Evolutionary conservation across 2,113 vertebrate species (phyloP).

Genomic region (Lathamus discolor): DNA sequence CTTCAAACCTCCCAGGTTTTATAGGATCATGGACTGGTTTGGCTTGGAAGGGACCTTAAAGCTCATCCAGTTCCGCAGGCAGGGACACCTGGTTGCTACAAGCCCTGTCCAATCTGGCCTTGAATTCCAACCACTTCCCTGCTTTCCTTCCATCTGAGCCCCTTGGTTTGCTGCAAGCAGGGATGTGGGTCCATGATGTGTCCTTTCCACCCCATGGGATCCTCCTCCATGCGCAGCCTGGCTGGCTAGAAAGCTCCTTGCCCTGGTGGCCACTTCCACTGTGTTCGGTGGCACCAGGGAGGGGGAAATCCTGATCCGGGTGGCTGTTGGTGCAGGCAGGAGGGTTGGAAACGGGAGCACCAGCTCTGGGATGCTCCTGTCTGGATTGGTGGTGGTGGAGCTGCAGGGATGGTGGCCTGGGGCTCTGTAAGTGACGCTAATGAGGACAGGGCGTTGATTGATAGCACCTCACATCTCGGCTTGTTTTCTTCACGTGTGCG

Average conservation of each 20-base stretch:
- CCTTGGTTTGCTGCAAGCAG: rapidly evolving
- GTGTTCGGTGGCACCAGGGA: rapidly evolving
- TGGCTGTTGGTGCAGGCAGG: background rate
- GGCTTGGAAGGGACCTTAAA: background rate
- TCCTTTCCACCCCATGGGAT: rapidly evolving
- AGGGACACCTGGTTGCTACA: background rate
- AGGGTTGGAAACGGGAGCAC: rapidly evolving
- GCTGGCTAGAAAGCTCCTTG: background rate
- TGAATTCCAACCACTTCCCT: background rate
- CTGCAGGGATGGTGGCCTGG: rapidly evolving
- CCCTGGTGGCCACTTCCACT: rapidly evolving
- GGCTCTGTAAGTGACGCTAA: rapidly evolving
- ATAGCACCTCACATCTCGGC: rapidly evolving
- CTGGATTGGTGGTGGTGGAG: rapidly evolving
- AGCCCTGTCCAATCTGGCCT: background rate
- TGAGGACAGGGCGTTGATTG: rapidly evolving
- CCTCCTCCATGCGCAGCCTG: rapidly evolving
- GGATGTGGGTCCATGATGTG: rapidly evolving
- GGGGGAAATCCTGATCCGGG: background rate
- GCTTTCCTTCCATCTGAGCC: background rate
- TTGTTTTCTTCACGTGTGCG: rapidly evolving
- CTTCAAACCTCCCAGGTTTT: background rate
- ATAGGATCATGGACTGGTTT: background rate
- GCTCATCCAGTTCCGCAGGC: background rate
- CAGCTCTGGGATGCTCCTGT: background rate